A percentile compares a stretch with the other conserved stretches of the same genome.
phyloP scores from a whole-genome alignment of 1,140 invertebrate genomes.

The Drosophila nasuta region DNA sequence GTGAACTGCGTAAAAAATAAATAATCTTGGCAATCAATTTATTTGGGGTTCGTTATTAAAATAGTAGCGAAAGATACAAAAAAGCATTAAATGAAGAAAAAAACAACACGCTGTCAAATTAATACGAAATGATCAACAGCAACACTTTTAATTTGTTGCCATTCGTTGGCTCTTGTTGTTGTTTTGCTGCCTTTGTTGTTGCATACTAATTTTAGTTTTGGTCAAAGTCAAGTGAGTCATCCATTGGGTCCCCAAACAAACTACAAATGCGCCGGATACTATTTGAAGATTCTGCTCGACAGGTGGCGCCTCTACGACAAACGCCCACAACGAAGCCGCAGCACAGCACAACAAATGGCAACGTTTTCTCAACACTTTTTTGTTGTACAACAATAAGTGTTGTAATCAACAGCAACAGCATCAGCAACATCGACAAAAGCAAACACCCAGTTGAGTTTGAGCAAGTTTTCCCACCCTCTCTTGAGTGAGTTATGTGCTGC shows the following conservation, averaged over 20 bases:
- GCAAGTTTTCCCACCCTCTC: conserved; percentile 56
- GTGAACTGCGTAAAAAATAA: conserved; percentile 17
- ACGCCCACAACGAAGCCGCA: conserved; percentile 40
- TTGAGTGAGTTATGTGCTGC: conserved; percentile 46
- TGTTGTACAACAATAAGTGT: conserved; percentile 44
- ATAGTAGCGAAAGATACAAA: conserved; percentile 25
- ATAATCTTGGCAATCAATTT: conserved; percentile 40
- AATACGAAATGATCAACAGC: conserved; percentile 48
- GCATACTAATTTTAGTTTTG: conserved; percentile 81
- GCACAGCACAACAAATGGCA: conserved; percentile 58
- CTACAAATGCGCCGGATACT: conserved; percentile 33
- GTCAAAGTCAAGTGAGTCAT: conserved; percentile 78
- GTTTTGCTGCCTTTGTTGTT: conserved; percentile 52
- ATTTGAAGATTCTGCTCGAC: conserved; percentile 31
- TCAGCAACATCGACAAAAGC: conserved; percentile 18
- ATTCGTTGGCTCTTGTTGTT: conserved; percentile 37
- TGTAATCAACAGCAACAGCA: conserved; percentile 54
- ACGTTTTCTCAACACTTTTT: conserved; percentile 69
- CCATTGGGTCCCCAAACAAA: conserved; percentile 30
- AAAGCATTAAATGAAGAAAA: conserved; percentile 13
- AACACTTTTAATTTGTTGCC: conserved; percentile 53
- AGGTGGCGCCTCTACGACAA: conserved; percentile 44
- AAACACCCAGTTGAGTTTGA: conserved; percentile 45
- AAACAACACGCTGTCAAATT: conserved; percentile 46
- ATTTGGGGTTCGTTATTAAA: background rate